phyloP scores from a whole-genome alignment of 2,797 vertebrate species.

The Schizopygopsis malacanthus region DNA sequence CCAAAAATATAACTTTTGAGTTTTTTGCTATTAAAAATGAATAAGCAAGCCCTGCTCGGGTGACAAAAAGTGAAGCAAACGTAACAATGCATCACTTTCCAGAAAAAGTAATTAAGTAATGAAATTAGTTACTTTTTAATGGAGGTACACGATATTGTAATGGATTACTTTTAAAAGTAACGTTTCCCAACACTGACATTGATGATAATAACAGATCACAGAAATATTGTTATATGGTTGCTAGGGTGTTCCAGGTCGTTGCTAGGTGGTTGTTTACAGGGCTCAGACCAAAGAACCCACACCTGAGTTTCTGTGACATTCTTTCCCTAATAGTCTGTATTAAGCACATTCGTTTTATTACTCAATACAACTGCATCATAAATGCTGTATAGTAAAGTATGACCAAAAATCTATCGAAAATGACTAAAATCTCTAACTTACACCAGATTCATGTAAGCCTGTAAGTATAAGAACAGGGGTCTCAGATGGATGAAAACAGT shows the following conservation, averaged over 20 bases:
- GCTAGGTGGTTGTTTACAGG: background rate
- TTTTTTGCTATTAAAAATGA: too few relatives aligned
- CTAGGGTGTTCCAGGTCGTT: background rate
- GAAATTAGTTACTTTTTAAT: too few relatives aligned
- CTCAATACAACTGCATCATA: background rate
- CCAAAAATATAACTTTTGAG: too few relatives aligned
- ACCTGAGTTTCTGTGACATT: background rate
- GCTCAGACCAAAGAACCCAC: background rate
- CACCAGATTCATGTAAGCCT: background rate
- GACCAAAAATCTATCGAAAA: background rate
- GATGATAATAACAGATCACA: too few relatives aligned
- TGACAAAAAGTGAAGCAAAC: too few relatives aligned
- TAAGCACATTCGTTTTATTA: background rate
- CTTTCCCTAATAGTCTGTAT: background rate
- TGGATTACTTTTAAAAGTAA: too few relatives aligned
- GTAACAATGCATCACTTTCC: too few relatives aligned
- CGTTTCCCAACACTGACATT: too few relatives aligned
- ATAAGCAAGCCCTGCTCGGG: too few relatives aligned
- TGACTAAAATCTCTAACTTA: background rate
- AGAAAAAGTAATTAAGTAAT: too few relatives aligned
- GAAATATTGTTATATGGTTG: background rate
- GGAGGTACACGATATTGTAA: too few relatives aligned
- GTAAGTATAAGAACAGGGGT: background rate
- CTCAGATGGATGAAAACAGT: constrained; percentile 1
- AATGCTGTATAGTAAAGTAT: background rate